Base-by-base conservation (phyloP, 2,113 vertebrate species). In the Colistium nudipinnis region DNA sequence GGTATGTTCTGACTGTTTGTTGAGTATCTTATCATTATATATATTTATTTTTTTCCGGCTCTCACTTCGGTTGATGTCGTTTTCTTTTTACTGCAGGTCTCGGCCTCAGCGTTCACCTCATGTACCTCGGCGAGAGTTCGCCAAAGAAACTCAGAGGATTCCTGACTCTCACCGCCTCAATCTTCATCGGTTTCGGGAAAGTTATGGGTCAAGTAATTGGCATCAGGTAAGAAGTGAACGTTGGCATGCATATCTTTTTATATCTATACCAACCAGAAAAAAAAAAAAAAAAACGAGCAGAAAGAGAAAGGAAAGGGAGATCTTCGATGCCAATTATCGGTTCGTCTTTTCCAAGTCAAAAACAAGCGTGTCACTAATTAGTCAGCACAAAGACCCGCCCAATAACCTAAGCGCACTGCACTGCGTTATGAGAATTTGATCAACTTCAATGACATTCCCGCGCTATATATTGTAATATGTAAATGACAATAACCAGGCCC, bases 131-230 rank as follows among this genome's bases (percentile, higher is more conserved):
- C 14, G 93, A 95, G 77, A 86, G 91, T 64, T 93, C 94, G 44
- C 92, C 93, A 4, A 94, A 90, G 83, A 89, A 90, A 54, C 43
- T 93, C 1, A 88, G 91, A 77, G 94, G 93, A 4, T 91, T 94
- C 66, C 36, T 93, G 72, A 92, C 90, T 0, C 84, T 91, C 54
- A 92, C 82, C 0, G 24, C 48, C 17, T 55, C 85, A 0, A 78
- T 93, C 62, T 94, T 94, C 77, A 83, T 92, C 9, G 89, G 81
- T 33, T 77, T 94, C 9, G 93, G 94, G 62, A 94, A 95, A 77
- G 56, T 93, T 3, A 61, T 70, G 44, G 93, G 91, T 56, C 92
- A 93, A 76, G 81, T 94, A 59, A 75, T 93, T 72, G 93, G 91
- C 62, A 89, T 95, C 82, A 91, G 90, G 93, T 94, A 73, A 74